phyloP scores from a whole-genome alignment of 2,888 invertebrate genomes.

The Alloscopus bannaensis region DNA sequence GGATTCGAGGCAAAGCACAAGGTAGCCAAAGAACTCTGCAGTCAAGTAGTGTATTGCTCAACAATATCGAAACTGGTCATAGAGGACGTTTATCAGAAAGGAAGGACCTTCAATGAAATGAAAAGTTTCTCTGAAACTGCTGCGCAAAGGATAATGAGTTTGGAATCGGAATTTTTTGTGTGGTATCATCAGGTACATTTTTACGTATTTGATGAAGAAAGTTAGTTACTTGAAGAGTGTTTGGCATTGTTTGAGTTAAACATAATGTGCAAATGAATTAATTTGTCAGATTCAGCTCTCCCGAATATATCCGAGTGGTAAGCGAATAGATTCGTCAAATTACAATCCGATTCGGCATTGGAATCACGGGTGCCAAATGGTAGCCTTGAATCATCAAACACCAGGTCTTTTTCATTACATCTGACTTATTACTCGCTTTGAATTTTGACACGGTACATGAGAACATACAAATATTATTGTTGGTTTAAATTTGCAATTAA shows the following conservation, averaged over 20 bases:
- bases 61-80: conserved; percentile 1
- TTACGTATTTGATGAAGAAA: neutral
- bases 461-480: conserved; percentile 18
- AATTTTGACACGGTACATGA: neutral
- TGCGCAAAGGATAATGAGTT: conserved; percentile 4
- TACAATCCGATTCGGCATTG: conserved; percentile 23
- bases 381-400: conserved; percentile 30
- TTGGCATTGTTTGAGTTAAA: neutral
- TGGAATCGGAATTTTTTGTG: conserved; percentile 12
- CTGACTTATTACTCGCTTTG: neutral
- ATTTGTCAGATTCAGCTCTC: conserved; percentile 12
- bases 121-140: conserved; percentile 38
- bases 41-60: conserved; percentile 24
- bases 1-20: conserved; percentile 32
- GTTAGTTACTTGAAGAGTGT: neutral
- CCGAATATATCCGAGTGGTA: conserved; percentile 32
- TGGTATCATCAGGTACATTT: conserved; percentile 43
- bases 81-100: conserved; percentile 3
- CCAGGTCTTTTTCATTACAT: conserved; percentile 20
- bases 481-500: neutral
- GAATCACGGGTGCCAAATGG: conserved; percentile 41
- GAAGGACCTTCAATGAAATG: neutral
- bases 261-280: neutral
- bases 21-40: conserved; percentile 30
- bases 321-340: conserved; percentile 24